A percentile compares a stretch with the other conserved stretches of the same genome.
phyloP scores from a whole-genome alignment of 92 coral and sea anemone species.

The Umimayanthus kanabou region DNA sequence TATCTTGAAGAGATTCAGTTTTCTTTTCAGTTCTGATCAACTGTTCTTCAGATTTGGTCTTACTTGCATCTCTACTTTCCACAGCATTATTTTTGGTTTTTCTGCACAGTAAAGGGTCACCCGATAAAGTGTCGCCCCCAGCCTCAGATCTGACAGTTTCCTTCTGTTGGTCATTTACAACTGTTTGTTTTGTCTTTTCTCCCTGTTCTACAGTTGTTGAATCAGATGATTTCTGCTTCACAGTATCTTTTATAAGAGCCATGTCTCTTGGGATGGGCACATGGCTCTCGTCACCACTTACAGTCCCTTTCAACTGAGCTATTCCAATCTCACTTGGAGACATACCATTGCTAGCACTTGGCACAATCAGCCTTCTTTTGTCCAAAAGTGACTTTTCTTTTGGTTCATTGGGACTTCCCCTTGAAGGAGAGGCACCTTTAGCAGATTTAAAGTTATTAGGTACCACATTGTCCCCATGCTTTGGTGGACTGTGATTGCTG shows the following conservation, averaged over 20 bases:
- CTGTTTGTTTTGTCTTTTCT: not conserved
- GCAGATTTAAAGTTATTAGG: not conserved
- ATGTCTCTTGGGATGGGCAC: not conserved
- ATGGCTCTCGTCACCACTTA: not conserved
- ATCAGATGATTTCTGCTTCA: not conserved
- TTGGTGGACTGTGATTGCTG: slow-evolving; percentile 25
- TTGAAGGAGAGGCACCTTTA: not conserved
- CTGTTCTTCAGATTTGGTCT: not conserved
- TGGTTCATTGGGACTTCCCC: slow-evolving; percentile 15
- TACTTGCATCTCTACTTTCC: not conserved
- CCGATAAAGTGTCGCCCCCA: not conserved
- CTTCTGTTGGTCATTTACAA: not conserved
- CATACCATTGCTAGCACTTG: not conserved
- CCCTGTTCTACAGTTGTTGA: not conserved
- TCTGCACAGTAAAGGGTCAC: not conserved
- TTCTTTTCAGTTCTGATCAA: not conserved
- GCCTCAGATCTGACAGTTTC: not conserved
- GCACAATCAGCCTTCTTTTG: not conserved
- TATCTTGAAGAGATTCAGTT: not conserved
- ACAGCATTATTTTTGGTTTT: not conserved
- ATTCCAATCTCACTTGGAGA: not conserved
- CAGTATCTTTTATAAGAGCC: not conserved
- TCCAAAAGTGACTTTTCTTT: not conserved
- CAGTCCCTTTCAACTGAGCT: not conserved
- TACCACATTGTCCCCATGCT: not conserved